Evolutionary conservation across 2,888 invertebrate genomes (phyloP).

Genomic region (Mesochorus sp.): DNA sequence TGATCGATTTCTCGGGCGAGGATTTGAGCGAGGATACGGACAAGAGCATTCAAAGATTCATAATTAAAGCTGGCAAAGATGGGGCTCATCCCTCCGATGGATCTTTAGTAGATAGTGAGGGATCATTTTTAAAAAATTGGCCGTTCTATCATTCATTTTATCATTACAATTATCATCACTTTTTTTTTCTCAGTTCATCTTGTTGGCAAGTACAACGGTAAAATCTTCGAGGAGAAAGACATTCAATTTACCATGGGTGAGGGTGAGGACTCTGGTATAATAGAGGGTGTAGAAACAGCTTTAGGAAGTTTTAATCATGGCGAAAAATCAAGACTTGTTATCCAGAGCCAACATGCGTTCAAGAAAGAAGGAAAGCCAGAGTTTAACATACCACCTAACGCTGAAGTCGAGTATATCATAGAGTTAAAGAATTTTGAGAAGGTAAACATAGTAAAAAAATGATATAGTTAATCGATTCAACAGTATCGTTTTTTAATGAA

Average conservation of each 20-base stretch:
- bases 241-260: constrained; percentile 94
- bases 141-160: constrained; percentile 1
- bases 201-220: constrained; percentile 86
- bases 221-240: constrained; percentile 91
- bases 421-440: constrained; percentile 93
- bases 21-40: constrained; percentile 94
- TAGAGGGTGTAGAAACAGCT: constrained; percentile 92
- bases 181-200: constrained; percentile 86
- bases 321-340: constrained; percentile 89
- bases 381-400: constrained; percentile 90
- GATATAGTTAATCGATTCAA: neutral
- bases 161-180: neutral
- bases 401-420: constrained; percentile 91
- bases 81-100: constrained; percentile 91
- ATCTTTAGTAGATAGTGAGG: constrained; percentile 91
- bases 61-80: constrained; percentile 88
- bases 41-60: constrained; percentile 90
- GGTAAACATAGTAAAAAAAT: constrained; percentile 78
- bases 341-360: constrained; percentile 92
- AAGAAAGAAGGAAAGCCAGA: constrained; percentile 87
- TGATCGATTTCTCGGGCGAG: constrained; percentile 93
- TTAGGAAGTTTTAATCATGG: constrained; percentile 90
- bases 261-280: constrained; percentile 88
- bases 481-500: neutral
- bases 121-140: constrained; percentile 27